These are phyloP conservation scores for Sphyrna mokarran DNA, from an alignment of 2,113 vertebrate genomes.

Conservation along the genomic window DNA sequence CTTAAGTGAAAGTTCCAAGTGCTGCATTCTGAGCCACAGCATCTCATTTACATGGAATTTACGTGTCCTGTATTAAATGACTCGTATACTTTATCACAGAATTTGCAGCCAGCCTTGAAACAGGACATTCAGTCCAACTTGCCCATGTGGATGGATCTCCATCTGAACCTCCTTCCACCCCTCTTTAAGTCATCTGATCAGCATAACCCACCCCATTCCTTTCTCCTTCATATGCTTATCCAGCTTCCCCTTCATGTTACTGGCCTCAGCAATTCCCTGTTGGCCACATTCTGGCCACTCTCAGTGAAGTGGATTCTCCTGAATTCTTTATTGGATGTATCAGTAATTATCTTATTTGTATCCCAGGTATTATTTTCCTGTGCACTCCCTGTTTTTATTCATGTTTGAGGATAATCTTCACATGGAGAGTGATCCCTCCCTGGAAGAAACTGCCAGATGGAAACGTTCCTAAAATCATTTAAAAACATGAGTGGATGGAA, in stretches of 20 bases:
- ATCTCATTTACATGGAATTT: no score
- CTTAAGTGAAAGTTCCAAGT: not conserved
- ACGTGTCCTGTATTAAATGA: not conserved
- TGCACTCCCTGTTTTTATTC: no score
- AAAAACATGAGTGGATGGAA: not conserved
- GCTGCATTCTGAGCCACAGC: no score
- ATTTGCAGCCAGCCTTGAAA: not conserved
- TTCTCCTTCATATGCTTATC: not conserved
- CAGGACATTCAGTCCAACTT: not conserved
- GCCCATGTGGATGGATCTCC: not conserved
- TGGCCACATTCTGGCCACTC: not conserved
- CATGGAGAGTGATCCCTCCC: not conserved
- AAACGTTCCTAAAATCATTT: not conserved
- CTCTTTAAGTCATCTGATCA: not conserved
- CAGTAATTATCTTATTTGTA: not conserved
- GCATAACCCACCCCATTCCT: not conserved
- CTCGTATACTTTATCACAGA: not conserved
- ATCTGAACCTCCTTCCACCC: not conserved
- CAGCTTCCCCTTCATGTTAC: not conserved
- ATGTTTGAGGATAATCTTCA: not conserved
- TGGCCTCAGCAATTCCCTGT: not conserved
- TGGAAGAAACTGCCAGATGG: not conserved
- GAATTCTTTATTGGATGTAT: not conserved
- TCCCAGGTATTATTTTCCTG: not conserved
- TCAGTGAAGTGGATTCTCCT: not conserved